A percentile compares a stretch with the other conserved stretches of the same genome.
phyloP scores from a whole-genome alignment of 37 sponge, comb jelly and placozoan species.

The Eunapius fragilis region DNA sequence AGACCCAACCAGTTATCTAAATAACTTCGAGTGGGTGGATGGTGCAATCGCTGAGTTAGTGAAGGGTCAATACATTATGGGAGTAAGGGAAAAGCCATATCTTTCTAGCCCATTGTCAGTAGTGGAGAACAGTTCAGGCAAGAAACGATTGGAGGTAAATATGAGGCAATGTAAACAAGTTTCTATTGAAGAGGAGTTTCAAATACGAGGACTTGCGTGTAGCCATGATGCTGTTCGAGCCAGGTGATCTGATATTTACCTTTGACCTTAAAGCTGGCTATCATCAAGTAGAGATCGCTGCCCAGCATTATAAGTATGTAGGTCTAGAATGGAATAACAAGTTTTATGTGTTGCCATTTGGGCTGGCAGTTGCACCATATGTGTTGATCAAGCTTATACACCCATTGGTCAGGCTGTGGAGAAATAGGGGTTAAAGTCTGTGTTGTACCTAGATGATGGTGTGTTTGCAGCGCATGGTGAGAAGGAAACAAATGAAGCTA shows the following conservation, averaged over 20 bases:
- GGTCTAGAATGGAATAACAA: too few relatives aligned
- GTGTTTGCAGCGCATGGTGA: not conserved
- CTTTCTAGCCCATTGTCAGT: conserved; percentile 11
- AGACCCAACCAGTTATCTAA: too few relatives aligned
- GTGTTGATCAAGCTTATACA: conserved; percentile 16
- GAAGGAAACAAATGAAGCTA: not conserved
- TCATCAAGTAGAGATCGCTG: not conserved
- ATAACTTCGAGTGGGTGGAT: not conserved
- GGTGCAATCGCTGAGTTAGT: not conserved
- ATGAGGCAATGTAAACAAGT: not conserved
- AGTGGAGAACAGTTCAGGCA: not conserved
- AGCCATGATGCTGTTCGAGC: conserved; percentile 8
- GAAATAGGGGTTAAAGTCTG: not conserved
- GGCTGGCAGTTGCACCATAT: conserved; percentile 10
- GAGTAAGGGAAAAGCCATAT: not conserved
- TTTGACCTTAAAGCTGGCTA: conserved; percentile 8
- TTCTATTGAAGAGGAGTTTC: not conserved
- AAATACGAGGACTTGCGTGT: conserved; percentile 14
- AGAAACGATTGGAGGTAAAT: not conserved
- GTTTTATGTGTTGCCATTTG: conserved; percentile 24
- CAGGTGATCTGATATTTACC: not conserved
- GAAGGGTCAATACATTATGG: not conserved
- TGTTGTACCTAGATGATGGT: conserved; percentile 31
- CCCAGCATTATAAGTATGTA: too few relatives aligned
- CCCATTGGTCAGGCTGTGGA: conserved; percentile 6